Evolutionary conservation across 2,797 vertebrate species (phyloP), one percentile per base, ranked within the genome.

Genomic region (Acanthurus leucopareius): DNA sequence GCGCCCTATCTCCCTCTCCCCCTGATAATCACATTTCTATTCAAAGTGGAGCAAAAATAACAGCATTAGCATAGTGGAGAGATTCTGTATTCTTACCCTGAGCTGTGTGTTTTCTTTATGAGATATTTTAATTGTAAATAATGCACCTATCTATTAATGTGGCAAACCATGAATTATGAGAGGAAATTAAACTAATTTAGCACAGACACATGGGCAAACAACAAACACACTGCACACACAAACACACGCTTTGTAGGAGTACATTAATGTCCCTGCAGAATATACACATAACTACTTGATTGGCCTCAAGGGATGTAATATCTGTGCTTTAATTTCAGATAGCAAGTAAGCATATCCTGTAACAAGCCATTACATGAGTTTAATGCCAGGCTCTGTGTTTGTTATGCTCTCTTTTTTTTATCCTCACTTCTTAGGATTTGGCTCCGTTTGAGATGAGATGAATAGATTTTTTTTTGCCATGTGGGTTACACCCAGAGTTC

Each of bases 361-460:
- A 92, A 93, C 91, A 92, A 91, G 88, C 87, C 86, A 92, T 90
- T 91, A 92, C 88, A 89, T 66, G 86, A 77, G 76, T 86, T 90
- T 88, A 92, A 87, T 73, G 80, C 81, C 79, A 87, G 80, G 60
- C 84, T 8, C 69, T 10, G 74, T 76, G 89, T 89, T 92, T 88
- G 83, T 88, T 81, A 82, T 81, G 88, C 81, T 84, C 76, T 62
- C 76, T n/a, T n/a, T 74, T 88, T 89, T 74, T 69, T 65, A 75
- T 59, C 72, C 62, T 61, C 79, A 68, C 69, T 69, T 78, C 69
- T 83, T 53, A 73, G 82, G 83, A 65, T 87, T 86, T 67, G 86
- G 82, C 66, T 76, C 44, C 22, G 67, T 77, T 82, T 63, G 65
- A 82, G 80, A 87, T 71, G 68, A 75, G 86, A 90, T 86, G 54